Evolutionary conservation across 2,888 invertebrate species (phyloP), one percentile per base, ranked within the genome.

Genomic region (Octonoba sinensis): DNA sequence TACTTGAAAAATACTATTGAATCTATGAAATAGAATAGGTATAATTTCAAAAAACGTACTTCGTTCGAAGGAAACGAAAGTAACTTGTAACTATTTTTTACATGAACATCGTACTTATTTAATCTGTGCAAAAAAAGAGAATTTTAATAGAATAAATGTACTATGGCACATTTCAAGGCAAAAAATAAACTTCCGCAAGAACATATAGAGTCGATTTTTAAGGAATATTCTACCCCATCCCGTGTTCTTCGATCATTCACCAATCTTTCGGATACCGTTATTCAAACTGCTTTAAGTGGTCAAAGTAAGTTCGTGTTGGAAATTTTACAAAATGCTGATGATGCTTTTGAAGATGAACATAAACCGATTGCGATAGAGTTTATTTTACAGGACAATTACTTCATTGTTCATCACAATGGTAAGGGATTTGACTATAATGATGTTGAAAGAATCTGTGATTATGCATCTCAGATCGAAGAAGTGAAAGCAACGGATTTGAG

Each of bases 361-460:
- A 6, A 46, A 46, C 3, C 20, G 13, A 67, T 67, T 36, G 67
- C 54, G 11, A 12, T 67, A 1, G 3, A 54, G 8, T 54, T 67
- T 54, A 27, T 67, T 56, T 54, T 67, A 12, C 51, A 67, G 13
- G 54, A 67, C 0, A 56, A 67, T 4, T 67, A 67, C 16, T 24
- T 67, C 18, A 36, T 67, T 18, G 36, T 67, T 36, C 51, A 15
- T 12, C 56, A 67, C 24, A 27, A 67, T 36, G 67, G 67, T 6
- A 67, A 56, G 18, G 56, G 51, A 18, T 67, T 67, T 18, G 67
- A 67, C 54, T 51, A n/a, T 22, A 27, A 67, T 24, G 67, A 67
- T 67, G 67, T 67, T 22, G 67, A 67, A 67, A 67, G 67, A 20
- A 67, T 67, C 16, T 67, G 67, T 22, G 67, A 67, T 20, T 67